Conservation (phyloP, 1,140 invertebrate species). For the Diabrotica undecimpunctata region DNA sequence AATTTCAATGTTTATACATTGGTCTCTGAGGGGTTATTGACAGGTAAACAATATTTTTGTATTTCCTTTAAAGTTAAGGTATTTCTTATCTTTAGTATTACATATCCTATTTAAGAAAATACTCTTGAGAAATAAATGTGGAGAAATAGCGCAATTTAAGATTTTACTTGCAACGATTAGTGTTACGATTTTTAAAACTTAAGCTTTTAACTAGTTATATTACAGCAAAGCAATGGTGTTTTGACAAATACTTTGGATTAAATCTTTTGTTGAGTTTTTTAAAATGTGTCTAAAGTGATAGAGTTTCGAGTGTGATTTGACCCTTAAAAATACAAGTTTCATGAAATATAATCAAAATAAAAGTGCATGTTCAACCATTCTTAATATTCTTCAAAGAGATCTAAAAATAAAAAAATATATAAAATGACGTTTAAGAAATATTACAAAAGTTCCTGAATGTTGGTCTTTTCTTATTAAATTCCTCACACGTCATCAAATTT, state of each 20-base stretch:
- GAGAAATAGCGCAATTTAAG: conserved; percentile 18
- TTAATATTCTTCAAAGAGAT: no score
- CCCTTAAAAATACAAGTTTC: no score
- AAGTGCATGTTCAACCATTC: no score
- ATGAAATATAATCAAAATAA: no score
- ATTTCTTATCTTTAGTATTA: conserved; percentile 1
- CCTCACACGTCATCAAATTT: no score
- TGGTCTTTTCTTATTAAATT: no score
- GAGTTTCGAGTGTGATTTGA: no score
- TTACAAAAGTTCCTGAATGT: no score
- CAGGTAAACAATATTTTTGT: conserved; percentile 4
- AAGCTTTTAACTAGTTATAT: conserved; percentile 13
- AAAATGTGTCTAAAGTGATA: no score
- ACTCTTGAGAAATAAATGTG: background rate
- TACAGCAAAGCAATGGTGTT: background rate
- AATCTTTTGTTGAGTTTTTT: no score
- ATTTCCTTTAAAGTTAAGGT: background rate
- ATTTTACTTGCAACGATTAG: conserved; percentile 36
- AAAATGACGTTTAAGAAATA: no score
- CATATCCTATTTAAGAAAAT: conserved; percentile 1
- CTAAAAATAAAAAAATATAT: no score
- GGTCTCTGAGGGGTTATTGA: background rate
- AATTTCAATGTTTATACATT: background rate
- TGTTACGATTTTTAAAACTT: conserved; percentile 31
- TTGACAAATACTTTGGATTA: background rate